These are phyloP conservation scores for Stichodactyla helianthus DNA, from an alignment of 64 coral and sea anemone species.

Conservation along the genomic window DNA sequence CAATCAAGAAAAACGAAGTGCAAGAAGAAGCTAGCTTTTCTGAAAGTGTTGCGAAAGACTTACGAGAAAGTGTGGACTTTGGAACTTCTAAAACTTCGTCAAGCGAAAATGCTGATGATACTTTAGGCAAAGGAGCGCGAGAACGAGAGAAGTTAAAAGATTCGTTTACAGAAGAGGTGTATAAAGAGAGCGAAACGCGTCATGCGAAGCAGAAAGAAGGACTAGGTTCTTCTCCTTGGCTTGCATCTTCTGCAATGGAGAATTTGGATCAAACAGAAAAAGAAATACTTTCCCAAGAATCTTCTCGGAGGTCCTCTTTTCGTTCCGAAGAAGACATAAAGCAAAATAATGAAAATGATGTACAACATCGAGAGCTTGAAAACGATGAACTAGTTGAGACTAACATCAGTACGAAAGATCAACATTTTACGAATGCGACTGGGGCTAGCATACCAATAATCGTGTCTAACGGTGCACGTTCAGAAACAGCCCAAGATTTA, in stretches of 20 bases:
- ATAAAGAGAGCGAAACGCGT: neutral
- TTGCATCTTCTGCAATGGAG: neutral
- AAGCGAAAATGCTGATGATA: neutral
- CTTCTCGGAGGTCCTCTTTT: neutral
- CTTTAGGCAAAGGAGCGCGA: neutral
- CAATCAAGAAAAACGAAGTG: neutral
- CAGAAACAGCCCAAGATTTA: neutral
- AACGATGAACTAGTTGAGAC: neutral
- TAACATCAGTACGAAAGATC: neutral
- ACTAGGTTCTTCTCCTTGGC: neutral
- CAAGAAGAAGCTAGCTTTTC: neutral
- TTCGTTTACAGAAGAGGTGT: neutral
- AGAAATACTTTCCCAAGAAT: neutral
- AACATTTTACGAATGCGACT: neutral
- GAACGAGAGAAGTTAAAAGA: too few species aligned
- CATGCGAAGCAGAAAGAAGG: neutral
- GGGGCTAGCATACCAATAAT: neutral
- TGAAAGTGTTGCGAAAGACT: neutral
- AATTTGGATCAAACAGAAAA: neutral
- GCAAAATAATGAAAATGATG: neutral
- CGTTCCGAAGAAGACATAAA: neutral
- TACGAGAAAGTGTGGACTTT: neutral
- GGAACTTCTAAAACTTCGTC: neutral
- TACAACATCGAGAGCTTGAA: neutral
- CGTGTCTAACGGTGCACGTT: neutral